Evolutionary conservation across 1,140 invertebrate species (phyloP).

Genomic region (Sminthurides bifidus): DNA sequence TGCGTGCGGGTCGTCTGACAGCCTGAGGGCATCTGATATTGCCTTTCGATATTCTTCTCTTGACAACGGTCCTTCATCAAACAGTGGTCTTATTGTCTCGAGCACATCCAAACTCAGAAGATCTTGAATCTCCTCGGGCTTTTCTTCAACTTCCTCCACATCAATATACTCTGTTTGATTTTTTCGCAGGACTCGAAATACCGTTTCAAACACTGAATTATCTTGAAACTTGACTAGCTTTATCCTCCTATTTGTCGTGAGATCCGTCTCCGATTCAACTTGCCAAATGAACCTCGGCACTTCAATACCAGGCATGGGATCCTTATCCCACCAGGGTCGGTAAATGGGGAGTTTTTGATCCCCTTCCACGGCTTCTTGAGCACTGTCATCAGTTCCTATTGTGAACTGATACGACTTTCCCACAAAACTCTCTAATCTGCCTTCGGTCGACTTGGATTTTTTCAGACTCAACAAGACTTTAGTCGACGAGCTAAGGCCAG

Average conservation of each 20-base stretch:
- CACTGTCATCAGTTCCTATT: neutral
- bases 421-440: neutral
- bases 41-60: conserved; percentile 2
- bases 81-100: conserved; percentile 4
- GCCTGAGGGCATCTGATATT: neutral
- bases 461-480: neutral
- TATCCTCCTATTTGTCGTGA: neutral
- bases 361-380: neutral
- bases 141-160: conserved; percentile 6
- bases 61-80: conserved; percentile 4
- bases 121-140: conserved; percentile 1
- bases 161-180: conserved; percentile 4
- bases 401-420: neutral
- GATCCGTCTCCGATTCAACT: conserved; percentile 9
- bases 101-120: conserved; percentile 14
- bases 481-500: neutral
- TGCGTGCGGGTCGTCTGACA: neutral
- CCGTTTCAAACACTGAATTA: conserved; percentile 2
- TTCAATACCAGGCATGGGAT: conserved; percentile 4
- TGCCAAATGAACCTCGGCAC: conserved; percentile 9
- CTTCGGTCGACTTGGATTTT: no score
- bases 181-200: conserved; percentile 11
- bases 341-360: neutral
- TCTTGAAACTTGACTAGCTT: conserved; percentile 9
- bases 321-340: neutral